Evolutionary conservation across 92 coral and sea anemone species (phyloP).

Genomic region (Muricea muricata): DNA sequence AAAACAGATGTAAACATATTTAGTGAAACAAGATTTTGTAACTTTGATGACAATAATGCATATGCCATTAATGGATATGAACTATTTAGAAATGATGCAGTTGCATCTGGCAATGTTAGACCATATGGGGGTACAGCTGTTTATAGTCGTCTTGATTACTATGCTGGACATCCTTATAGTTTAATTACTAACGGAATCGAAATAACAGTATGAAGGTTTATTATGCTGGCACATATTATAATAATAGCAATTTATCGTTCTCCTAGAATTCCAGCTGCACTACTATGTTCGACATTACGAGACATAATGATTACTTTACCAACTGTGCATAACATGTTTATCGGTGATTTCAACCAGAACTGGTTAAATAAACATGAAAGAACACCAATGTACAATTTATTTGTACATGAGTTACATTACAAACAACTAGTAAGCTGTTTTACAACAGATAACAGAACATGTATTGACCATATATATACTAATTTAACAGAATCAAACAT

Average conservation of each 20-base stretch:
- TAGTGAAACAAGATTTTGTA: slow-evolving; percentile 17
- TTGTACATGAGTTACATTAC: slow-evolving; percentile 30
- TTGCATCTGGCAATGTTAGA: not conserved
- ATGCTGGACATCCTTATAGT: slow-evolving; percentile 45
- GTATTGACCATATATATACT: slow-evolving; percentile 64
- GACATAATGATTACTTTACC: slow-evolving; percentile 6
- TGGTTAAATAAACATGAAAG: slow-evolving; percentile 57
- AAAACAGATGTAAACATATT: slow-evolving; percentile 42
- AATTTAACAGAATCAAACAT: slow-evolving; percentile 53
- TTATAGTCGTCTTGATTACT: slow-evolving; percentile 15
- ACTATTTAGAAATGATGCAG: slow-evolving; percentile 22
- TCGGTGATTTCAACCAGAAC: slow-evolving; percentile 57
- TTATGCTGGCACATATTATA: not conserved
- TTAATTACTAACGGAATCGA: slow-evolving; percentile 33
- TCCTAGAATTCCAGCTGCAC: slow-evolving; percentile 6
- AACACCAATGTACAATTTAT: slow-evolving; percentile 51
- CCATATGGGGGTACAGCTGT: slow-evolving; percentile 53
- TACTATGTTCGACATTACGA: slow-evolving; percentile 31
- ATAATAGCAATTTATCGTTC: not conserved
- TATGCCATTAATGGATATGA: slow-evolving; percentile 34
- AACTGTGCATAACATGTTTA: slow-evolving; percentile 42
- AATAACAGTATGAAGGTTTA: slow-evolving; percentile 2
- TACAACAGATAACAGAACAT: slow-evolving; percentile 64
- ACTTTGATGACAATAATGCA: not conserved
- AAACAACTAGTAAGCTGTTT: slow-evolving; percentile 51